These are phyloP conservation scores for Fistularia commersonii DNA, from an alignment of 2,797 vertebrate genomes.

Conservation along the genomic window DNA sequence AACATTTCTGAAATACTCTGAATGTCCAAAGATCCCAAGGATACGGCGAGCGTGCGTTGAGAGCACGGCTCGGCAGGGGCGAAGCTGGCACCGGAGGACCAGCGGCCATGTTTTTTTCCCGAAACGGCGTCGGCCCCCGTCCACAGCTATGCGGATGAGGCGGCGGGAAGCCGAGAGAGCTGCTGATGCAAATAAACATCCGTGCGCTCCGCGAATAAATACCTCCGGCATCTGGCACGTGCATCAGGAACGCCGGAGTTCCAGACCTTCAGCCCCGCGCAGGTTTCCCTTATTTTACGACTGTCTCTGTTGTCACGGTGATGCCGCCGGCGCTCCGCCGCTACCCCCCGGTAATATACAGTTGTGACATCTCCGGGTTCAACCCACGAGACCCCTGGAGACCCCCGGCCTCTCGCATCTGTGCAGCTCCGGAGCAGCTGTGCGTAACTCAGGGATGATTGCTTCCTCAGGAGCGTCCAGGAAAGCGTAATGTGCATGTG, in stretches of 20 bases:
- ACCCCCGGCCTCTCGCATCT: constrained; percentile 78
- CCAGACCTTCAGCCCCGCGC: background rate
- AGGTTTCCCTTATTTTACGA: constrained; percentile 1
- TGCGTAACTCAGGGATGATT: constrained; percentile 82
- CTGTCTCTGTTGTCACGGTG: constrained; percentile 13
- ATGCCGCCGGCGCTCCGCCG: constrained; percentile 31
- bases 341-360: constrained; percentile 63
- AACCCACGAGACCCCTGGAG: constrained; percentile 64
- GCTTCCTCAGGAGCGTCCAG: constrained; percentile 80
- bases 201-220: constrained; percentile 50
- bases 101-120: constrained; percentile 1
- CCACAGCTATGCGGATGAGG: constrained; percentile 36
- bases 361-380: constrained; percentile 71
- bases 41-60: too few species aligned
- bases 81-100: constrained; percentile 8
- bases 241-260: constrained; percentile 21
- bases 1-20: too few species aligned
- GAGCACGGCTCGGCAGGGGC: background rate
- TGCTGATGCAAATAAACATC: constrained; percentile 54
- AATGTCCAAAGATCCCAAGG: too few species aligned
- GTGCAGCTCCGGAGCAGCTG: constrained; percentile 78
- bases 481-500: constrained; percentile 59
- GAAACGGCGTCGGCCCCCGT: constrained; percentile 15
- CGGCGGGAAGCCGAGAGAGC: constrained; percentile 36
- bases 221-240: constrained; percentile 44